Conservation (phyloP, 2,113 vertebrate species). For the Benitochromis conjunctus region DNA sequence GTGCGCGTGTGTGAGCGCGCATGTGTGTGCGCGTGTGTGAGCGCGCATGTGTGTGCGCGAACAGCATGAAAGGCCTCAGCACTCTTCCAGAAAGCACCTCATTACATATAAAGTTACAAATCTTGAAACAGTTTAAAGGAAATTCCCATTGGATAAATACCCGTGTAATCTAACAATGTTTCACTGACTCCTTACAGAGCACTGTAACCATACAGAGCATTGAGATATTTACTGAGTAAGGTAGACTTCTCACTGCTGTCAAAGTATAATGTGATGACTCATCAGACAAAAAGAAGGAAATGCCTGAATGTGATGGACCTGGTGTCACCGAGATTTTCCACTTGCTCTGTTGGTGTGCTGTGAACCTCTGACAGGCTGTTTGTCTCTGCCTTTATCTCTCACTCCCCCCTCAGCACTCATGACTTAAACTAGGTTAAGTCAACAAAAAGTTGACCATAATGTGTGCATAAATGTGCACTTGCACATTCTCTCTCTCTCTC, state of each 20-base stretch:
- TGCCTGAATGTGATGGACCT: neutral
- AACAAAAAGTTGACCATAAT: neutral
- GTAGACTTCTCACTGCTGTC: neutral
- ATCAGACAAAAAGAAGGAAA: neutral
- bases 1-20: too few species aligned
- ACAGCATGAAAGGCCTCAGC: neutral
- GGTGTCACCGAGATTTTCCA: neutral
- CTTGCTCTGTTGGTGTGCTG: neutral
- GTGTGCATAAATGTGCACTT: neutral
- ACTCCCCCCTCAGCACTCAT: neutral
- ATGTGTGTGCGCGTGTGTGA: neutral
- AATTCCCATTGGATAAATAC: neutral
- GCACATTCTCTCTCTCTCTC: neutral
- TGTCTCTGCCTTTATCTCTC: neutral
- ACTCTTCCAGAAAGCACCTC: neutral
- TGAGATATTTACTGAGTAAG: neutral
- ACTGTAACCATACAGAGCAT: neutral
- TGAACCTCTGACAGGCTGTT: neutral
- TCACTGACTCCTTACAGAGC: neutral
- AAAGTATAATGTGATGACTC: neutral
- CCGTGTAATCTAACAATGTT: neutral
- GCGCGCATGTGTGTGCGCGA: too few species aligned
- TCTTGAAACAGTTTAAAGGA: neutral
- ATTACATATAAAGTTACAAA: neutral
- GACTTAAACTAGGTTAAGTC: conserved; percentile 17